Percentiles rank a stretch among this genome's conserved stretches.
Evolutionary conservation across 2,113 vertebrate genomes (phyloP).

Genomic region (Sphaerodactylus townsendi): DNA sequence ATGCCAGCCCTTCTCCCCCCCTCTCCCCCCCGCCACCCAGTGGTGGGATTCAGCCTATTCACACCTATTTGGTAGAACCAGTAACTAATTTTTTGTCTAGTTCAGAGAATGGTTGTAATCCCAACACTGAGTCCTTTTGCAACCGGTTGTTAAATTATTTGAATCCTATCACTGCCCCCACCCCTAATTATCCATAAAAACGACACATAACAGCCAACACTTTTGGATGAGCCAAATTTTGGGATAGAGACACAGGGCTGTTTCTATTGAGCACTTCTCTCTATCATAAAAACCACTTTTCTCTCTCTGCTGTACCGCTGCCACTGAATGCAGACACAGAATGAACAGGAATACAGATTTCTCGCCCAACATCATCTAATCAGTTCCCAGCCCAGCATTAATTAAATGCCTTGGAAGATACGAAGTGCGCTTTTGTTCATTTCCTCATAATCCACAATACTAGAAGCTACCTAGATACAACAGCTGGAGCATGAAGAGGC

Average conservation of each 20-base stretch:
- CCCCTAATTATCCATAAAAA: not conserved
- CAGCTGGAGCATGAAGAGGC: not conserved
- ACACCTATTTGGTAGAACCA: too few species aligned
- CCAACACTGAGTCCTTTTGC: too few species aligned
- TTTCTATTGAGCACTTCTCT: not conserved
- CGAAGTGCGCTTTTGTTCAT: constrained; percentile 25
- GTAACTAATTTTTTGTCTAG: too few species aligned
- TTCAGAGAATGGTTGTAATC: too few species aligned
- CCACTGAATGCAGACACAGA: not conserved
- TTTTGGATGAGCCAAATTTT: not conserved
- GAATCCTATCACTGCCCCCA: too few species aligned
- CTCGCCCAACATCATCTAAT: not conserved
- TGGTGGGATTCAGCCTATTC: too few species aligned
- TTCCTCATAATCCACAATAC: constrained; percentile 17
- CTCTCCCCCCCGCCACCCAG: too few species aligned
- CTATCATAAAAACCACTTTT: not conserved
- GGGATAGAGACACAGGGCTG: not conserved
- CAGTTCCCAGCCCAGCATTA: constrained; percentile 3
- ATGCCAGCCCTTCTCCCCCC: not conserved
- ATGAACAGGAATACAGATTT: not conserved
- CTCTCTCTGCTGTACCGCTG: not conserved
- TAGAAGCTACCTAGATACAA: not conserved
- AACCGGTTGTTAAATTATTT: too few species aligned
- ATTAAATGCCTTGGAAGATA: constrained; percentile 1
- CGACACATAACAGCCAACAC: not conserved